These are phyloP conservation scores for Eilema depressum DNA, from an alignment of 2,888 invertebrate genomes.

Conservation along the genomic window DNA sequence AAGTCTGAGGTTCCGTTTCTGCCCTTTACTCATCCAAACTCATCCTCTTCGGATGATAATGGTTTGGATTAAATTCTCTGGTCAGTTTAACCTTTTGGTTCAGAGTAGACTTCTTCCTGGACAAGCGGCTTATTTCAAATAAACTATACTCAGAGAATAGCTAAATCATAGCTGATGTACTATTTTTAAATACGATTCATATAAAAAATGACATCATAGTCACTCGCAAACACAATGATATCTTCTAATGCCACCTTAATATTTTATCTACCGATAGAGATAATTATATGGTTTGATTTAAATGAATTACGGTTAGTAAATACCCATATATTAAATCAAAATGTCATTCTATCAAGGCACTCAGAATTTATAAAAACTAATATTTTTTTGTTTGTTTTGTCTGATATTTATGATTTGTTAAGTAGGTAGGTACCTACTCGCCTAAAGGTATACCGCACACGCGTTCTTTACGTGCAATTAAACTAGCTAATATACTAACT, in stretches of 20 bases:
- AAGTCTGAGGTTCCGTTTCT: too few species aligned
- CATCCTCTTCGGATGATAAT: too few species aligned
- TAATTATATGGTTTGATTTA: conserved; percentile 40
- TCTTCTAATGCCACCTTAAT: conserved; percentile 43
- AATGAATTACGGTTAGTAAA: conserved; percentile 10
- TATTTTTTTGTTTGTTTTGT: conserved; percentile 1
- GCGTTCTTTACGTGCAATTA: too few species aligned
- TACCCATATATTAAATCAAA: conserved; percentile 36
- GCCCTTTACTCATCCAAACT: too few species aligned
- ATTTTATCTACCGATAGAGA: conserved; percentile 23
- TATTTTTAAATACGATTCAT: neutral
- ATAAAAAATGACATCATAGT: conserved; percentile 3
- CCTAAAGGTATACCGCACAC: too few species aligned
- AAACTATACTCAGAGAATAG: neutral
- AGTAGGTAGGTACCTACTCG: too few species aligned
- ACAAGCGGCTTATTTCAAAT: neutral
- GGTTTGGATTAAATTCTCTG: too few species aligned
- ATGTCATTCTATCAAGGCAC: conserved; percentile 31
- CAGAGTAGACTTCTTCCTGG: neutral
- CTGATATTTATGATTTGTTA: neutral
- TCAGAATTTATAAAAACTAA: neutral
- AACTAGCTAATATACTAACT: too few species aligned
- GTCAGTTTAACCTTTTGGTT: too few species aligned
- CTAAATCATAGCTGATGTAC: too few species aligned
- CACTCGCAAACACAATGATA: neutral